Percentiles rank a stretch among this genome's conserved stretches.
Conservation (phyloP, 2,888 invertebrate species). For the Coecobrya sp. region DNA sequence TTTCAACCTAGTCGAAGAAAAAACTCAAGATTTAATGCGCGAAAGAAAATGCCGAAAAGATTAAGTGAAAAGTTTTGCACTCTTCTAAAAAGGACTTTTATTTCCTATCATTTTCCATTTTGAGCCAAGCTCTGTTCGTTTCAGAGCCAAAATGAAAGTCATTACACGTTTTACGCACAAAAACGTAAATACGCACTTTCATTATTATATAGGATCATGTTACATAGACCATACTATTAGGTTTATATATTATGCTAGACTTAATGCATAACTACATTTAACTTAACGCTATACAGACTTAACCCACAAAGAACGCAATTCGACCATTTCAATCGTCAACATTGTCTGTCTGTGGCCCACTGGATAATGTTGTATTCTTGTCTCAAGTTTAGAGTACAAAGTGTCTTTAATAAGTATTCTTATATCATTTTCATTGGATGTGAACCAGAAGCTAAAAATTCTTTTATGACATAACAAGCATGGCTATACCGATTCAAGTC, state of each 20-base stretch:
- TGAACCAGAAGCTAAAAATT: conserved; percentile 64
- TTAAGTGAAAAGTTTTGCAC: conserved; percentile 64
- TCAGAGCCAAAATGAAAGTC: conserved; percentile 69
- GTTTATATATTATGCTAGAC: too few species aligned
- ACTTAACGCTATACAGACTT: background rate
- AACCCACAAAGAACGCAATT: background rate
- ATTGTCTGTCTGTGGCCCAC: background rate
- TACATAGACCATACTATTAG: background rate
- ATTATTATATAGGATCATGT: background rate
- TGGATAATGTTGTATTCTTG: conserved; percentile 3
- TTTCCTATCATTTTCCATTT: conserved; percentile 68
- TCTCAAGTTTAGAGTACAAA: conserved; percentile 3
- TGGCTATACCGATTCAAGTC: background rate
- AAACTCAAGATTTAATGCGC: conserved; percentile 4
- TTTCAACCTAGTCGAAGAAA: background rate
- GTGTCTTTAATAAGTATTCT: conserved; percentile 26
- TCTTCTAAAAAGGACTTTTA: conserved; percentile 42
- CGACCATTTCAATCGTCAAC: background rate
- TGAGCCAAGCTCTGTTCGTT: conserved; percentile 60
- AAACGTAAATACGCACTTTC: conserved; percentile 42
- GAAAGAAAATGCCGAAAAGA: conserved; percentile 52
- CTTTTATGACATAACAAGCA: conserved; percentile 54
- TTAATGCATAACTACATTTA: background rate
- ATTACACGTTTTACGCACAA: conserved; percentile 73
- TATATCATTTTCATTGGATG: conserved; percentile 40